phyloP scores from a whole-genome alignment of 2,113 vertebrate genomes.

The Mohoua ochrocephala region DNA sequence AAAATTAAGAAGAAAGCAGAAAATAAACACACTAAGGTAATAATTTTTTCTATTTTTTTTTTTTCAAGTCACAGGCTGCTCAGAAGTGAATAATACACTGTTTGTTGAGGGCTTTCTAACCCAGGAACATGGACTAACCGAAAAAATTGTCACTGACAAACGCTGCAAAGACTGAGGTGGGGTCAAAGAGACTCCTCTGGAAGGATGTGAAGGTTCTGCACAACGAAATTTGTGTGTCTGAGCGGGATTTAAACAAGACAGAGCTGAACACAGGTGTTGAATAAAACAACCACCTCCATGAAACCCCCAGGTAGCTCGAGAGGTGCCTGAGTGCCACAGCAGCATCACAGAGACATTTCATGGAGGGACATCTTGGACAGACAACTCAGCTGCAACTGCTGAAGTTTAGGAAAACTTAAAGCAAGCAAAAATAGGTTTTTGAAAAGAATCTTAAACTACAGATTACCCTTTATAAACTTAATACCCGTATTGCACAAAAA shows the following conservation, averaged over 20 bases:
- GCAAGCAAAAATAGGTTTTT: not conserved
- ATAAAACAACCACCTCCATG: not conserved
- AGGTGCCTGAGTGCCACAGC: not conserved
- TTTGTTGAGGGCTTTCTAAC: not conserved
- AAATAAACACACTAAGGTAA: not conserved
- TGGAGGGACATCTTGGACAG: not conserved
- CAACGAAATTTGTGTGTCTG: not conserved
- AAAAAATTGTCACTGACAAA: not conserved
- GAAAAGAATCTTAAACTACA: not conserved
- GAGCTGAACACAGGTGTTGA: not conserved
- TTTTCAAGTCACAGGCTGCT: not conserved
- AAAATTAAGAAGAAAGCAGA: not conserved
- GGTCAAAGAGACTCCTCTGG: not conserved
- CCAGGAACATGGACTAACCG: not conserved
- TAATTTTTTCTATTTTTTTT: not conserved
- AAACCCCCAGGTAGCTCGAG: not conserved
- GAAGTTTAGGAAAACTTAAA: not conserved
- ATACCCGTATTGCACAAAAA: not conserved
- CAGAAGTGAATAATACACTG: not conserved
- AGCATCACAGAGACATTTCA: not conserved
- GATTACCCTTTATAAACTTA: not conserved
- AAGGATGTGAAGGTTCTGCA: not conserved
- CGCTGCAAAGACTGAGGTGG: rapidly evolving
- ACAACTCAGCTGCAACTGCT: not conserved
- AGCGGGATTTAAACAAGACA: not conserved